Percentiles rank a stretch among this genome's conserved stretches.
Evolutionary conservation across 2,797 vertebrate genomes (phyloP).

Genomic region (Zalophus californianus): DNA sequence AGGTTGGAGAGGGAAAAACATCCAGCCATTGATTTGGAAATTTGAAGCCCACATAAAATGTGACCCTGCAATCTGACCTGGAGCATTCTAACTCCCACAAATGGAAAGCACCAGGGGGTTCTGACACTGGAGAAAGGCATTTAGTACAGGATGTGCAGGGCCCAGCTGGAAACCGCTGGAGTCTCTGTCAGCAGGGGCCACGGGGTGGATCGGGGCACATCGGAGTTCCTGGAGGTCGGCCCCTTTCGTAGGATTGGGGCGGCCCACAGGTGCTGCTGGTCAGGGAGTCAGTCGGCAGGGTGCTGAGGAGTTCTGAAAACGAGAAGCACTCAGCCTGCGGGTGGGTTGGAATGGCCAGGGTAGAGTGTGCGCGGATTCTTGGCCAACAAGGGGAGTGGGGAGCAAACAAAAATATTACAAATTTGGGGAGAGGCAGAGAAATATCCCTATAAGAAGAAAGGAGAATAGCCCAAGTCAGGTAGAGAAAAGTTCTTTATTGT

Average conservation of each 20-base stretch:
- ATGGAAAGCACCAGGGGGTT: background rate
- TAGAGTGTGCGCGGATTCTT: too few relatives aligned
- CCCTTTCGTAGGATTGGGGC: rapidly evolving
- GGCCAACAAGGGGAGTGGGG: background rate
- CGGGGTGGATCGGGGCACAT: background rate
- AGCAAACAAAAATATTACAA: background rate
- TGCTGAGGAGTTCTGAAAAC: background rate
- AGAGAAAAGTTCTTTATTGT: background rate
- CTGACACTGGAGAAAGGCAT: background rate
- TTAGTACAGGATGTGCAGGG: rapidly evolving
- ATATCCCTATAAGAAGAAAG: background rate
- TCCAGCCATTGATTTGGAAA: background rate
- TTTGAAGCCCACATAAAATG: background rate
- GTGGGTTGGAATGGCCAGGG: rapidly evolving
- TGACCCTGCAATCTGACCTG: background rate
- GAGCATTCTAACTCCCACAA: background rate
- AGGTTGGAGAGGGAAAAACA: too few relatives aligned
- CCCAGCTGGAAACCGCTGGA: background rate
- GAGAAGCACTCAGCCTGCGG: background rate
- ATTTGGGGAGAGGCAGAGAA: background rate
- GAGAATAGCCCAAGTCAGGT: background rate
- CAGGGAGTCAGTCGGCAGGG: background rate
- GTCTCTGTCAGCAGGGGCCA: background rate
- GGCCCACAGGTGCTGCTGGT: background rate
- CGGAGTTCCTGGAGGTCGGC: background rate